Conservation (phyloP, 2,888 invertebrate species). For the Laspeyria flexula region DNA sequence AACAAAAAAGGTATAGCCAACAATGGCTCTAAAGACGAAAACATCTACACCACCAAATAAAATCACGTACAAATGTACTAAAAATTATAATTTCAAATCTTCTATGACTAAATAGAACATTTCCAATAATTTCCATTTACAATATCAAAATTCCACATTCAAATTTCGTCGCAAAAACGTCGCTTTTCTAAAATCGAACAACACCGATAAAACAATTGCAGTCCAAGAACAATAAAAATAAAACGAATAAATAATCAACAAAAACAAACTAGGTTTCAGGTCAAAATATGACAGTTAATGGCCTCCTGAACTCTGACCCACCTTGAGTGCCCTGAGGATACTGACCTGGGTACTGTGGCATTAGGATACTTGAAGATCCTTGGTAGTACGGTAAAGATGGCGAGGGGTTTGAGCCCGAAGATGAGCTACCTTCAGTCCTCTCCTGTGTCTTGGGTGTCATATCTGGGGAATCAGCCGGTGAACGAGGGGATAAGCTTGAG, state of each 20-base stretch:
- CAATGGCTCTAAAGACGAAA: conserved; percentile 28
- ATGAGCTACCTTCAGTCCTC: conserved; percentile 85
- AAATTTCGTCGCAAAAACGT: conserved; percentile 8
- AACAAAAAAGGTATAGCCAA: conserved; percentile 41
- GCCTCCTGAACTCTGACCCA: conserved; percentile 90
- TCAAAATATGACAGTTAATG: conserved; percentile 93
- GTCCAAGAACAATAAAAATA: conserved; percentile 46
- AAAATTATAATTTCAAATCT: background rate
- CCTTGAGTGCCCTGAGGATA: conserved; percentile 85
- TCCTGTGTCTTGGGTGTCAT: conserved; percentile 78
- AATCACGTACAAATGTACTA: conserved; percentile 5
- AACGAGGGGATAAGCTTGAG: conserved; percentile 77
- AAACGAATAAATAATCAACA: conserved; percentile 48
- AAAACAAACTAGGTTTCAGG: conserved; percentile 83
- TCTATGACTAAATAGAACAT: conserved; percentile 15
- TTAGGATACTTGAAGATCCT: conserved; percentile 85
- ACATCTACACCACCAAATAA: conserved; percentile 3
- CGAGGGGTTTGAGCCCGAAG: conserved; percentile 88
- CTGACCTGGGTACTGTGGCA: conserved; percentile 88
- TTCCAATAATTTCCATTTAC: conserved; percentile 25
- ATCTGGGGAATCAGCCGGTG: conserved; percentile 86
- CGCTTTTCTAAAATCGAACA: conserved; percentile 12
- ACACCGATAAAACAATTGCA: conserved; percentile 22
- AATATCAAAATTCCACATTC: conserved; percentile 1
- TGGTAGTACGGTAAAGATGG: conserved; percentile 87